phyloP scores from a whole-genome alignment of 1,140 invertebrate genomes.

The Caenorhabditis tropicalis region DNA sequence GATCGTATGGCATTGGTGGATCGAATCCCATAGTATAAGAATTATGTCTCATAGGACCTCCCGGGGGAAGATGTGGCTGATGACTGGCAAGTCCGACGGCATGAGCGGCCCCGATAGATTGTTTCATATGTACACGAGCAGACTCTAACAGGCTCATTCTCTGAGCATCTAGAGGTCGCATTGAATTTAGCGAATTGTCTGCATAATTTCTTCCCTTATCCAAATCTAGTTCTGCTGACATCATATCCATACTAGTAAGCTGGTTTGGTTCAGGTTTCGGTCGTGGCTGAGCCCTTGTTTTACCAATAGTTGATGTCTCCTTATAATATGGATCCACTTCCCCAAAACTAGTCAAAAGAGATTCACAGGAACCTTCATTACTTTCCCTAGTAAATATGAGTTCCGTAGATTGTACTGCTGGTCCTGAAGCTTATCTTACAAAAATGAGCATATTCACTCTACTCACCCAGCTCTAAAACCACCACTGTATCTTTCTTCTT shows the following conservation, averaged over 20 bases:
- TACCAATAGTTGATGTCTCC: neutral
- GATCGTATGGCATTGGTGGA: neutral
- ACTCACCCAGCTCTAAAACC: constrained; percentile 17
- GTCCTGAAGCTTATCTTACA: neutral
- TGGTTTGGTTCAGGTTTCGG: constrained; percentile 20
- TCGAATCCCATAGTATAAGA: neutral
- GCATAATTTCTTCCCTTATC: neutral
- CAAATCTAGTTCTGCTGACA: constrained; percentile 4
- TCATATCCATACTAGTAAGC: constrained; percentile 3
- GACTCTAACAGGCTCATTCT: neutral
- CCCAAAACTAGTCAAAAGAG: constrained; percentile 9
- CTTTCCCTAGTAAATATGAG: neutral
- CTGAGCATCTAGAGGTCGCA: neutral
- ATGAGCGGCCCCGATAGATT: constrained; percentile 25
- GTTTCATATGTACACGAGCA: constrained; percentile 1
- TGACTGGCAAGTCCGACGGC: constrained; percentile 20
- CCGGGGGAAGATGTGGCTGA: neutral
- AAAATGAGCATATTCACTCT: neutral
- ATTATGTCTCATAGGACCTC: neutral
- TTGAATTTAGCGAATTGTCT: neutral
- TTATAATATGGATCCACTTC: constrained; percentile 5
- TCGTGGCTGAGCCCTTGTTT: neutral
- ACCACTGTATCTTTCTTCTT: neutral
- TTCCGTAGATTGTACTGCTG: neutral
- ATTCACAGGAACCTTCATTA: neutral